phyloP scores from a whole-genome alignment of 2,797 vertebrate genomes.

The Pelobates cultripes region DNA sequence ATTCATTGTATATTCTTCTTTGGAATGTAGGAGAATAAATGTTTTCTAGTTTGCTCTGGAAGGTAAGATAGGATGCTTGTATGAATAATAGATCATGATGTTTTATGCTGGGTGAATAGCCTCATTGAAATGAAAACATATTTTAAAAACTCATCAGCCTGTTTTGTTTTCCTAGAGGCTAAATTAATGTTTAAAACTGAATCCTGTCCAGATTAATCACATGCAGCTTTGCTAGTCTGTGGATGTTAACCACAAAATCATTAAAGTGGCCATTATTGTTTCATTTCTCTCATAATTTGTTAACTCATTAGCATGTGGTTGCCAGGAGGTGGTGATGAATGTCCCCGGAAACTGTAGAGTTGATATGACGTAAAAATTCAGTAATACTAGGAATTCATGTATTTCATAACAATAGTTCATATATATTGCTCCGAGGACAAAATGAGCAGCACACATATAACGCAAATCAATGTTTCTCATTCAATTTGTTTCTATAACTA shows the following conservation, averaged over 20 bases:
- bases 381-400: too few species aligned
- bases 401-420: too few species aligned
- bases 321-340: too few species aligned
- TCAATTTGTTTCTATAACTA: too few species aligned
- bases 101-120: conserved; percentile 63
- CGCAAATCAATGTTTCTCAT: too few species aligned
- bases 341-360: too few species aligned
- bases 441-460: too few species aligned
- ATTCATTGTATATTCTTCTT: conserved; percentile 58
- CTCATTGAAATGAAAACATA: conserved; percentile 59
- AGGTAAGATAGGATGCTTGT: conserved; percentile 30
- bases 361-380: too few species aligned
- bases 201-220: conserved; percentile 47
- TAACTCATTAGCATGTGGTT: background rate
- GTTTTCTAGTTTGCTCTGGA: conserved; percentile 57
- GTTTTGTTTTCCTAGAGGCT: conserved; percentile 43
- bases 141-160: conserved; percentile 55
- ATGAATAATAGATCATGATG: conserved; percentile 61
- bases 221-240: conserved; percentile 11
- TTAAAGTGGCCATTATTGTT: conserved; percentile 34
- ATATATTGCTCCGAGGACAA: too few species aligned
- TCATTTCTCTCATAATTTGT: conserved; percentile 37
- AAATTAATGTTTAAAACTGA: conserved; percentile 39
- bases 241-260: conserved; percentile 46
- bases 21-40: conserved; percentile 57